Base-by-base conservation (phyloP, 2,888 invertebrate genomes). In the Clepsis dumicolana region DNA sequence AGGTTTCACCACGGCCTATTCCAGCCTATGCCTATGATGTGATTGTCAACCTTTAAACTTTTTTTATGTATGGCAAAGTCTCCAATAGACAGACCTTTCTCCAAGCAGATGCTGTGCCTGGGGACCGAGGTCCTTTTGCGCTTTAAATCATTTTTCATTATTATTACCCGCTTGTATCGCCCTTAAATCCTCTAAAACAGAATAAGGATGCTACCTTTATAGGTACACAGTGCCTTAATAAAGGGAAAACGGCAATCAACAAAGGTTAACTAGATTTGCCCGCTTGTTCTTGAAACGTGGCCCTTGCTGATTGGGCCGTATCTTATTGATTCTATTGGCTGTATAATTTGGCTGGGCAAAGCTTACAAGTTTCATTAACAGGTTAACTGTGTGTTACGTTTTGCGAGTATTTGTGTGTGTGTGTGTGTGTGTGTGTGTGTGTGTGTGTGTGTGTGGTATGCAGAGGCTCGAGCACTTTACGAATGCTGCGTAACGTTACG, bases 211-310 rank as follows among this genome's bases (percentile, higher is more conserved):
- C 41, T 44, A 68, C 57, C 62, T 63, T 63, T 63, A 38, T 66
- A 50, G 63, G 57, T 50, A 68, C 67, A 68, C 52, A 67, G 54
- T n/a, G 50, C 56, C 63, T 56, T 67, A 67, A 68, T 68, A 68
- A 44, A 68, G 67, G 63, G 63, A 68, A 65, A 68, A 63, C 41
- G 56, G 67, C 57, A 68, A 68, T 68, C 67, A 63, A 56, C 29
- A 57, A 41, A 68, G 67, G 67, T 68, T 68, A 68, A 68, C 67
- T 68, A 57, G 63, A 68, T 68, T 68, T 63, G 57, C 29, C 63
- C 63, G 67, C 63, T 68, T 63, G 67, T 68, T 68, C 67, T 63
- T 57, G 60, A 48, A 48, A 61, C 38, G 38, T 57, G 52, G 63
- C 62, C 57, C 35, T 21, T 44, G 44, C 63, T 68, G 67, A 68